Evolutionary conservation across 2,113 vertebrate species (phyloP).

Genomic region (Raphicerus campestris): DNA sequence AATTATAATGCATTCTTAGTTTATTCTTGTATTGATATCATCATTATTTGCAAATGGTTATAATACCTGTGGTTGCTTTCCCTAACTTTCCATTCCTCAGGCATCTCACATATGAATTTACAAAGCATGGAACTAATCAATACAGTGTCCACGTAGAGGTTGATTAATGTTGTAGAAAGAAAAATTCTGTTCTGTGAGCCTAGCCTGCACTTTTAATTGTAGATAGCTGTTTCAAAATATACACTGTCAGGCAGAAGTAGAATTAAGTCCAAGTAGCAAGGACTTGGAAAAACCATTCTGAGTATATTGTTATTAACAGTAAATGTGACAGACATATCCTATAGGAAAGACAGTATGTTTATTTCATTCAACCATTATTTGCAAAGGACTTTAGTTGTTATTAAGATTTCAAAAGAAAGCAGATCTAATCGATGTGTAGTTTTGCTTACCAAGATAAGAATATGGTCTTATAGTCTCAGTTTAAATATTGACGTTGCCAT

Average conservation of each 20-base stretch:
- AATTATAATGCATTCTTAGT: not conserved
- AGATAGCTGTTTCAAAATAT: conserved; percentile 17
- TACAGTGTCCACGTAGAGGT: not conserved
- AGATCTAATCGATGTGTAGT: conserved; percentile 9
- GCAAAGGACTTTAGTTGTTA: not conserved
- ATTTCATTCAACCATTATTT: conserved; percentile 44
- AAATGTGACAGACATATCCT: not conserved
- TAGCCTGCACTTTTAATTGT: not conserved
- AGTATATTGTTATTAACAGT: conserved; percentile 21
- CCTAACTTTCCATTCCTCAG: conserved; percentile 16
- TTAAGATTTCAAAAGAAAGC: conserved; percentile 24
- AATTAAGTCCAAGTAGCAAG: not conserved
- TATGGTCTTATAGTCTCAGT: not conserved
- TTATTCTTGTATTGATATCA: conserved; percentile 26
- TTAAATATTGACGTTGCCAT: conserved; percentile 31
- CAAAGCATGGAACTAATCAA: not conserved
- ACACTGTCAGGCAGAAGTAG: not conserved
- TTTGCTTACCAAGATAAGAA: conserved; percentile 28
- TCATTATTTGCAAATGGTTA: not conserved
- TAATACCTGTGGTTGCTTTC: not conserved
- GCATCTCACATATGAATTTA: not conserved
- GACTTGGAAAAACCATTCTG: conserved; percentile 33
- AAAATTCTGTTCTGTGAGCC: not conserved
- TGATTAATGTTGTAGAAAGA: not conserved
- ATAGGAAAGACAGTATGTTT: not conserved